Evolutionary conservation across 2,113 vertebrate species (phyloP).

Genomic region (Thomomys bottae): DNA sequence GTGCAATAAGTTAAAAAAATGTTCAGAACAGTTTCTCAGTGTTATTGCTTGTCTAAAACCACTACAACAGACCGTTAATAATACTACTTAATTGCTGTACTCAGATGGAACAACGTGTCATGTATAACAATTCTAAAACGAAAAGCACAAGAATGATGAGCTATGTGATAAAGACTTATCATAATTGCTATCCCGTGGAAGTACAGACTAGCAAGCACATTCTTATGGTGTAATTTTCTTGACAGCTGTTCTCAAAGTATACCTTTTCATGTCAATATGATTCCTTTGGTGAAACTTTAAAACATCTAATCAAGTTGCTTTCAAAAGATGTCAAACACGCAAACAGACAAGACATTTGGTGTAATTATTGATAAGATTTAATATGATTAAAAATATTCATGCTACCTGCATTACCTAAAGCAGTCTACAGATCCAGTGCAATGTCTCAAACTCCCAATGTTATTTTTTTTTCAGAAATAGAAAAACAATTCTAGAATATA

Average conservation of each 20-base stretch:
- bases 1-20: slow-evolving; percentile 59
- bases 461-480: background rate
- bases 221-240: slow-evolving; percentile 62
- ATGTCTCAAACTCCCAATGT: background rate
- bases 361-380: background rate
- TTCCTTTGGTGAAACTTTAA: slow-evolving; percentile 60
- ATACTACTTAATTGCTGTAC: slow-evolving; percentile 79
- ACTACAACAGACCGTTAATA: slow-evolving; percentile 80
- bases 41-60: slow-evolving; percentile 76
- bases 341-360: background rate
- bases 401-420: background rate
- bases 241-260: slow-evolving; percentile 65
- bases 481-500: background rate
- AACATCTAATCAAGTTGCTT: background rate
- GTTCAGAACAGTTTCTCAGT: slow-evolving; percentile 79
- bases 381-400: background rate
- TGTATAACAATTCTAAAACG: slow-evolving; percentile 79
- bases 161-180: slow-evolving; percentile 14
- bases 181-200: slow-evolving; percentile 57
- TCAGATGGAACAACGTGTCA: slow-evolving; percentile 74
- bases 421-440: background rate
- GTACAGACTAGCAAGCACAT: slow-evolving; percentile 51
- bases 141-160: slow-evolving; percentile 74
- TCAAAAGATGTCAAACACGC: slow-evolving; percentile 16
- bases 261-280: slow-evolving; percentile 61